Conservation (phyloP, 2,113 vertebrate species). For the Typhlomys cinereus region DNA sequence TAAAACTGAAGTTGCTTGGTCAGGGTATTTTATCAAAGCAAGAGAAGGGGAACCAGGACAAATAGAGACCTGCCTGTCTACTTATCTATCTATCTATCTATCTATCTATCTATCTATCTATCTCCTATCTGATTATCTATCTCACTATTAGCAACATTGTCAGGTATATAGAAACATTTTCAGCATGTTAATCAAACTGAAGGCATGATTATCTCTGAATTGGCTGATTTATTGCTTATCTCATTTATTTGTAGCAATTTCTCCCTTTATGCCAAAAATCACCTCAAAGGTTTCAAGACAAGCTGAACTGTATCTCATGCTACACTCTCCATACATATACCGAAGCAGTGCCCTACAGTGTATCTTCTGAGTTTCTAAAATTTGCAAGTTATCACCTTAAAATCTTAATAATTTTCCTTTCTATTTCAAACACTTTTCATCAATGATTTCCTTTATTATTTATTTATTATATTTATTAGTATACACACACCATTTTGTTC, state of each 20-base stretch:
- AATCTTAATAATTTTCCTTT: background rate
- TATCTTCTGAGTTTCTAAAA: background rate
- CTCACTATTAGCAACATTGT: background rate
- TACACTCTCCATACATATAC: background rate
- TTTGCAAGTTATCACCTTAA: background rate
- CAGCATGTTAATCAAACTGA: background rate
- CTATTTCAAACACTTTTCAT: background rate
- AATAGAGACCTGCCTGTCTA: too few relatives aligned
- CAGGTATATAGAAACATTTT: background rate
- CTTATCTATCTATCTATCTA: background rate
- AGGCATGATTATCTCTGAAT: background rate
- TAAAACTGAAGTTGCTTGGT: too few relatives aligned
- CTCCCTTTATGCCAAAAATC: background rate
- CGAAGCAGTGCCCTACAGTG: background rate
- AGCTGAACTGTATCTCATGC: background rate
- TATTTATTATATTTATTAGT: too few relatives aligned
- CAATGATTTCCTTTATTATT: too few relatives aligned
- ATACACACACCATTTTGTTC: too few relatives aligned
- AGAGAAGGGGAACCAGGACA: too few relatives aligned
- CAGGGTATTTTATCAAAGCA: too few relatives aligned
- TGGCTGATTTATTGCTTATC: background rate
- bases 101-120: background rate
- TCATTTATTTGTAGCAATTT: background rate
- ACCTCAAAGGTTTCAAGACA: background rate
- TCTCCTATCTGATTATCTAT: background rate